These are phyloP conservation scores for Sphenodon punctatus DNA, from an alignment of 2,797 vertebrate species.

Conservation along the genomic window DNA sequence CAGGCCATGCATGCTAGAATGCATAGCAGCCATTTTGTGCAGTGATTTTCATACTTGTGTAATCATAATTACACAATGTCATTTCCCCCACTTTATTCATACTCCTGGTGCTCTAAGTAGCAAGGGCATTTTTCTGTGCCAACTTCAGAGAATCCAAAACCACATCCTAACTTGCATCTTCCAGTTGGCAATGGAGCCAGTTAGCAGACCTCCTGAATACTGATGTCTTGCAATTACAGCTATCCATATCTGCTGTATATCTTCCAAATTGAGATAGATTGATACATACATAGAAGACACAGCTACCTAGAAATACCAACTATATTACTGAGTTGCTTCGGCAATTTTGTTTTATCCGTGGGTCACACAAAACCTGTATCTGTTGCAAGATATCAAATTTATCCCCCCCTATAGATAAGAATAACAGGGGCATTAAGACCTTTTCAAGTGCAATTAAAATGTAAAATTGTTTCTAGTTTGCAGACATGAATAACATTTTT, in stretches of 20 bases:
- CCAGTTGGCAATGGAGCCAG: fast-evolving
- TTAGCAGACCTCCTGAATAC: not conserved
- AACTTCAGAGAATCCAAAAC: not conserved
- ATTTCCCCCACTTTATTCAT: not conserved
- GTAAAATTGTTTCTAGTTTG: constrained; percentile 19
- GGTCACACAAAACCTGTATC: not conserved
- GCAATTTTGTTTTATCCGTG: not conserved
- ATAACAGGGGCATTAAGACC: constrained; percentile 22
- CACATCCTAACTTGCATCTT: not conserved
- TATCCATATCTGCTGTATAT: not conserved
- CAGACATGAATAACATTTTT: constrained; percentile 40
- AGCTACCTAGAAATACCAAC: not conserved
- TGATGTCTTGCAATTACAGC: not conserved
- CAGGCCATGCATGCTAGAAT: too few relatives aligned
- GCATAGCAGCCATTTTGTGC: too few relatives aligned
- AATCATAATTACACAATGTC: constrained; percentile 7
- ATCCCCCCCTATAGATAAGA: constrained; percentile 8
- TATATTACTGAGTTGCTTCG: not conserved
- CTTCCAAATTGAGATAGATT: not conserved
- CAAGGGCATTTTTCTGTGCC: not conserved
- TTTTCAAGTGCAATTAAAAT: constrained; percentile 24
- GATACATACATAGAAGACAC: not conserved
- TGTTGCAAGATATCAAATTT: not conserved
- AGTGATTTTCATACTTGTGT: too few relatives aligned
- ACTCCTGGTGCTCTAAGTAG: not conserved